These are phyloP conservation scores for Eupithecia dodoneata DNA, from an alignment of 2,888 invertebrate species.

Conservation along the genomic window DNA sequence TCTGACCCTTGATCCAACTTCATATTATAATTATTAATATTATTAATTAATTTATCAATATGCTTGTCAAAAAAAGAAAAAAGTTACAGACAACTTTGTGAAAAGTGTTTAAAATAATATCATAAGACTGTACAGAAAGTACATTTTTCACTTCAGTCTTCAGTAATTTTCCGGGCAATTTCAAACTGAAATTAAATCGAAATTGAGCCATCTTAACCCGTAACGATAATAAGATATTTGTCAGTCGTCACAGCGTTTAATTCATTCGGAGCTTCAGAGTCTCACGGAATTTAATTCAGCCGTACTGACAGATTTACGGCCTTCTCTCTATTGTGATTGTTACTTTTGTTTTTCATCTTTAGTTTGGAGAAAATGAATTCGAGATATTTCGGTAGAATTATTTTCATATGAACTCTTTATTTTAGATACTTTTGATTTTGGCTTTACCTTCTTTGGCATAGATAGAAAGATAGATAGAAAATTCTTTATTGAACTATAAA, in stretches of 20 bases:
- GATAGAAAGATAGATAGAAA: too few species aligned
- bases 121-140: too few species aligned
- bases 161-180: constrained; percentile 18
- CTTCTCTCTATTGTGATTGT: constrained; percentile 66
- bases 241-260: constrained; percentile 65
- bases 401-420: neutral
- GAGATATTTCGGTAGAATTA: constrained; percentile 24
- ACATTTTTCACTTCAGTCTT: neutral
- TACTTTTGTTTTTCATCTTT: constrained; percentile 56
- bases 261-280: constrained; percentile 58
- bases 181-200: constrained; percentile 19
- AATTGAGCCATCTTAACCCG: constrained; percentile 51
- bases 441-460: neutral
- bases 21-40: too few species aligned
- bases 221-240: constrained; percentile 62
- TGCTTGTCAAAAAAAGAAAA: neutral
- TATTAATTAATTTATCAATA: too few species aligned
- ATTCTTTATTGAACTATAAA: too few species aligned
- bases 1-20: too few species aligned
- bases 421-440: neutral
- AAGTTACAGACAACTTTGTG: neutral
- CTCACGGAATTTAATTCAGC: constrained; percentile 66
- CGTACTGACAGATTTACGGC: constrained; percentile 70
- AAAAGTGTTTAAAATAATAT: neutral
- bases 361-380: constrained; percentile 48